A percentile compares a stretch with the other conserved stretches of the same genome.
Conservation (phyloP, 2,888 invertebrate genomes). For the Trisateles emortualis region DNA sequence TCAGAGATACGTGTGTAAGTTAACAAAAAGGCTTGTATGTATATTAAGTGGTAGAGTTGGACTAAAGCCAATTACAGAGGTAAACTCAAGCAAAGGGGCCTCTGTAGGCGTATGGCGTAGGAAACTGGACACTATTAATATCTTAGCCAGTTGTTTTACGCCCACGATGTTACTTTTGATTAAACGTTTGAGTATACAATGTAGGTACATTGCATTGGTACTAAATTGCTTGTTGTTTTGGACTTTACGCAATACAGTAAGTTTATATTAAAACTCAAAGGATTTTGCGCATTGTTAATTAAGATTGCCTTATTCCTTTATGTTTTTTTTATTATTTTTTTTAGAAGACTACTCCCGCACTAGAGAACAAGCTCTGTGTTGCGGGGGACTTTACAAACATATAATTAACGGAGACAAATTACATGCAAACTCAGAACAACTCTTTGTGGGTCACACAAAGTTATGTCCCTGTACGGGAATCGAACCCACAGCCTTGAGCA, state of each 20-base stretch:
- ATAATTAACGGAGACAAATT: no score
- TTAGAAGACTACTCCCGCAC: no score
- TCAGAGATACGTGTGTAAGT: conserved; percentile 16
- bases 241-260: background rate
- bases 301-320: no score
- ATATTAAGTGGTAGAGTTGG: conserved; percentile 29
- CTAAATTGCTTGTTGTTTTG: conserved; percentile 7
- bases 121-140: conserved; percentile 30
- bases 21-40: conserved; percentile 28
- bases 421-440: no score
- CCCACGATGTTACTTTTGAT: conserved; percentile 15
- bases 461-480: no score
- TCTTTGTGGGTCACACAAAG: no score
- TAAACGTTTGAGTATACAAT: conserved; percentile 16
- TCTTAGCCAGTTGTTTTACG: conserved; percentile 15
- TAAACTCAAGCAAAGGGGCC: conserved; percentile 11
- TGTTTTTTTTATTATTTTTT: no score
- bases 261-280: no score
- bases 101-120: conserved; percentile 18
- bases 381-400: no score
- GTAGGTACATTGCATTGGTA: background rate
- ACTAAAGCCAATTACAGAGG: conserved; percentile 33
- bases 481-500: no score
- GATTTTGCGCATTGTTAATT: no score
- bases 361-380: no score